Conservation (phyloP, 2,888 invertebrate species). For the Drosophila paramelanica region DNA sequence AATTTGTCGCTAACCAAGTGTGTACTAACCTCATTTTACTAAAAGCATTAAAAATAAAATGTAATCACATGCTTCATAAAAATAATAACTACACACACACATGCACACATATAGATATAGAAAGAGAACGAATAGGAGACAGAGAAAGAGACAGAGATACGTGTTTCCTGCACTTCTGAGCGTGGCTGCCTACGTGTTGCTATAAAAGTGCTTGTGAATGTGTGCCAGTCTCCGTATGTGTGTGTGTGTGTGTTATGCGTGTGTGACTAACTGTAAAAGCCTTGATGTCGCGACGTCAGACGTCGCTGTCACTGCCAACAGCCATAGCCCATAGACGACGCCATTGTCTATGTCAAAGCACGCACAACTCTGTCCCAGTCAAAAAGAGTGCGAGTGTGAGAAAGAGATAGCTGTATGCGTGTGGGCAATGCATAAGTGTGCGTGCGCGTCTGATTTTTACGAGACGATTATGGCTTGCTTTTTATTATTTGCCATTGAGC, state of each 20-base stretch:
- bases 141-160: slow-evolving; percentile 11
- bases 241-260: slow-evolving; percentile 8
- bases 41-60: slow-evolving; percentile 81
- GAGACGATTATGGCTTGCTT: slow-evolving; percentile 79
- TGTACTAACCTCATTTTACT: slow-evolving; percentile 81
- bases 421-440: slow-evolving; percentile 61
- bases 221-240: neutral
- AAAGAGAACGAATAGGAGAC: slow-evolving; percentile 6
- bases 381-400: neutral
- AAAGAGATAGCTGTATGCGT: neutral
- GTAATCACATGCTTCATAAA: slow-evolving; percentile 82
- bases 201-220: slow-evolving; percentile 60
- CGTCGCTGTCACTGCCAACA: slow-evolving; percentile 59
- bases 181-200: slow-evolving; percentile 73
- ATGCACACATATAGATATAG: slow-evolving; percentile 7
- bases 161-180: slow-evolving; percentile 71
- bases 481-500: slow-evolving; percentile 80
- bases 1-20: slow-evolving; percentile 81
- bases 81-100: slow-evolving; percentile 77
- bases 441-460: slow-evolving; percentile 77
- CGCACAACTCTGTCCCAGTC: slow-evolving; percentile 33
- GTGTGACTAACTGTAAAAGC: slow-evolving; percentile 48
- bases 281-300: slow-evolving; percentile 49
- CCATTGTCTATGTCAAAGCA: slow-evolving; percentile 65
- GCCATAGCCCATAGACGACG: slow-evolving; percentile 18